A percentile compares a stretch with the other conserved stretches of the same genome.
These are phyloP conservation scores for Mustelus asterias DNA, from an alignment of 2,113 vertebrate genomes.

Conservation along the genomic window DNA sequence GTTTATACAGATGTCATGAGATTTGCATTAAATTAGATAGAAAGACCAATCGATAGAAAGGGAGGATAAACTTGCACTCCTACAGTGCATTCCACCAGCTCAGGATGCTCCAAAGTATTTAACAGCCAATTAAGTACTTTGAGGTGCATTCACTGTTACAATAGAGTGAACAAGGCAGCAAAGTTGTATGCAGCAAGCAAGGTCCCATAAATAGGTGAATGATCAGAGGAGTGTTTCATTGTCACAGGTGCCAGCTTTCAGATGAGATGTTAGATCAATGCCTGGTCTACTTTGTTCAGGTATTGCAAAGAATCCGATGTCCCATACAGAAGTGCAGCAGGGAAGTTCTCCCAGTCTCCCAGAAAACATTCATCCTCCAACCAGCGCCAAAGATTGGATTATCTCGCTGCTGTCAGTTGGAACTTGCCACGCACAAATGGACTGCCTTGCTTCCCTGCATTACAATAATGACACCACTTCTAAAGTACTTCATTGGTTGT, in stretches of 20 bases:
- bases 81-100: neutral
- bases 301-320: neutral
- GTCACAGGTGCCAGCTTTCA: neutral
- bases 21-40: neutral
- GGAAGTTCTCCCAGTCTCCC: neutral
- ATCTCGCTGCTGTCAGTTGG: neutral
- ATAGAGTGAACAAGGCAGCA: neutral
- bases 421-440: neutral
- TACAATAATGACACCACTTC: neutral
- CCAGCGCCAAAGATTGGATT: neutral
- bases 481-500: neutral
- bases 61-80: neutral
- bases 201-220: neutral
- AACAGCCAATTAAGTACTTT: neutral
- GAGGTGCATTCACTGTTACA: neutral
- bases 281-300: neutral
- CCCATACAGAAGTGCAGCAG: neutral
- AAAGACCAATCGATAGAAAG: neutral
- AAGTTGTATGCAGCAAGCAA: neutral
- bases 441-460: neutral
- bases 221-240: neutral
- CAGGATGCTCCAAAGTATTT: neutral
- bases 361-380: neutral
- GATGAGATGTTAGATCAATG: neutral
- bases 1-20: neutral